Evolutionary conservation across 2,113 vertebrate genomes (phyloP), one percentile per base, ranked within the genome.

Genomic region (Brachyhypopomus gauderio): DNA sequence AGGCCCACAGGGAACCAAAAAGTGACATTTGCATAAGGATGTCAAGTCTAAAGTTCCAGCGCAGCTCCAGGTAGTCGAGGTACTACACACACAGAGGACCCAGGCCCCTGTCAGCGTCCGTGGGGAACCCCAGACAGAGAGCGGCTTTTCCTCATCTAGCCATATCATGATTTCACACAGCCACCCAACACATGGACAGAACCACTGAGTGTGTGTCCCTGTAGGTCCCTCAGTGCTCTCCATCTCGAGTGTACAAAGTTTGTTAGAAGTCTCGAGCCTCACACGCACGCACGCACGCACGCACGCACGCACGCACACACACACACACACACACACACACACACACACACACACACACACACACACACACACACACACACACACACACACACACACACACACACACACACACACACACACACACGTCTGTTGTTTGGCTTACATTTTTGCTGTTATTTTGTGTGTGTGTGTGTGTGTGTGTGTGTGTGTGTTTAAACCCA

Each of bases 161-260:
- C 67, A 81, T 75, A 75, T 81, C 79, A 77, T 60, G 22, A 64
- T 56, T 78, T 73, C 81, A 83, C 75, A 78, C 75, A 83, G 63
- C 59, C 75, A 63, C 81, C 81, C 75, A 77, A 56, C 59, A 70
- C 60, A 64, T 34, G 55, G 23, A n/a, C 67, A 16, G 27, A 23
- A 73, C 25, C 62, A 78, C 48, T 2, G 72, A 55, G 52, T 71
- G 60, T 48, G 55, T 55, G 63, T 78, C 20, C 58, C 45, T 62
- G 72, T 45, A 56, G 77, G 64, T n/a, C 20, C 30, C 30, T 30
- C 58, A 58, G 75, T 27, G 58, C 75, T 64, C 59, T n/a, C 16
- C 14, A 12, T 67, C 69, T 73, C 78, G 55, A 11, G 78, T 71
- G 73, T 72, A 80, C 63, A 64, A 45, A 11, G 41, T 45, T 58